Conservation (phyloP, 1,140 invertebrate species). For the Zaprionus nigranus region DNA sequence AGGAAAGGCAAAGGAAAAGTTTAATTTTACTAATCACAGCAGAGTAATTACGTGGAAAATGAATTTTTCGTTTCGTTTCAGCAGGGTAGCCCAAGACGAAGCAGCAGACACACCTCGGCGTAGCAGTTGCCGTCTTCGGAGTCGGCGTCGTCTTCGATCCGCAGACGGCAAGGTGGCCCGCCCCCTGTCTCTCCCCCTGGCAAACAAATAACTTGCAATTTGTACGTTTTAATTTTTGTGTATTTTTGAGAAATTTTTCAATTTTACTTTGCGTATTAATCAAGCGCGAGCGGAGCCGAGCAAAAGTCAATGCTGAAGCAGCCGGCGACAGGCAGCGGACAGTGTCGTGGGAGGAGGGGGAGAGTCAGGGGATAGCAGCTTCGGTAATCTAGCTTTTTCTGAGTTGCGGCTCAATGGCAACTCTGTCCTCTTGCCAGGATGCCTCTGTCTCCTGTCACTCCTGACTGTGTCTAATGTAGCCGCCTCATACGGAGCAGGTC, state of each 20-base stretch:
- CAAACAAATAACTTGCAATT: conserved; percentile 84
- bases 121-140: background rate
- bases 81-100: too few species aligned
- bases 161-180: conserved; percentile 59
- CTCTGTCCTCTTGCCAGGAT: conserved; percentile 62
- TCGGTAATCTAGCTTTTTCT: conserved; percentile 3
- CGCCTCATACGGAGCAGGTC: conserved; percentile 60
- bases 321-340: too few species aligned
- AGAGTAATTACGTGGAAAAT: conserved; percentile 84
- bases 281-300: conserved; percentile 43
- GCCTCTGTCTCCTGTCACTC: background rate
- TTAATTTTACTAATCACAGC: conserved; percentile 85
- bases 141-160: conserved; percentile 18
- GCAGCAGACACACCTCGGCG: too few species aligned
- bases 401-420: background rate
- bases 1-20: conserved; percentile 81
- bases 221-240: conserved; percentile 83
- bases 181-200: conserved; percentile 1
- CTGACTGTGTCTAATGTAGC: conserved; percentile 42
- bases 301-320: background rate
- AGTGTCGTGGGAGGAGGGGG: too few species aligned
- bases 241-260: conserved; percentile 68
- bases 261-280: conserved; percentile 84
- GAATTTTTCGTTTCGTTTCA: conserved; percentile 68
- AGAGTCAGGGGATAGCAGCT: background rate